Percentiles rank a stretch among this genome's conserved stretches.
Conservation (phyloP, 2,113 vertebrate genomes). For the Entelurus aequoreus region DNA sequence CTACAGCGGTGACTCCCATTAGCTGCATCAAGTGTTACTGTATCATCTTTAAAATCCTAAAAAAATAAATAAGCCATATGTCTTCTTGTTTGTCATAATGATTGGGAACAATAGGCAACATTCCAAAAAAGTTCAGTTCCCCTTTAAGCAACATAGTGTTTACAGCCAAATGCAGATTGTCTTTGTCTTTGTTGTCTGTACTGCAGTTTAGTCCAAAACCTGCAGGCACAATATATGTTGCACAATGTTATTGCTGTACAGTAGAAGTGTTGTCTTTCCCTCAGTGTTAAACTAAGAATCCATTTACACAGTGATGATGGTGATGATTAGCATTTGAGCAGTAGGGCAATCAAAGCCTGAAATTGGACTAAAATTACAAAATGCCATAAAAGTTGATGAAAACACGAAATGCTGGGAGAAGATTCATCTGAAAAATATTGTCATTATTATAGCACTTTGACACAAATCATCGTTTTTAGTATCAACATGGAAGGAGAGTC, state of each 20-base stretch:
- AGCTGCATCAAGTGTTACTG: too few species aligned
- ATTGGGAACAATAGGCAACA: too few species aligned
- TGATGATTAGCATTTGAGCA: slow-evolving; percentile 65
- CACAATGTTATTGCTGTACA: not conserved
- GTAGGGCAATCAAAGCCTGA: slow-evolving; percentile 67
- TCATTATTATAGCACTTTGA: slow-evolving; percentile 61
- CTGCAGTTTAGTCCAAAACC: too few species aligned
- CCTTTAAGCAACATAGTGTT: too few species aligned
- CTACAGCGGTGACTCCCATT: too few species aligned
- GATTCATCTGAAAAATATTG: slow-evolving; percentile 52
- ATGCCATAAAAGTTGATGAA: slow-evolving; percentile 57
- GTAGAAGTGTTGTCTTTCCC: slow-evolving; percentile 5
- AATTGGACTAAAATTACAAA: slow-evolving; percentile 71
- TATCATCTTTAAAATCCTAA: too few species aligned
- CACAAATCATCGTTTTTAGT: slow-evolving; percentile 50
- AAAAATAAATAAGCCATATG: too few species aligned
- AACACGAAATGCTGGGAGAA: slow-evolving; percentile 47
- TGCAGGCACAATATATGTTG: too few species aligned
- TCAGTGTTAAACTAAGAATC: slow-evolving; percentile 34
- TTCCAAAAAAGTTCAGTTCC: too few species aligned
- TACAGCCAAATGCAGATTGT: too few species aligned
- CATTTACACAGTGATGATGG: slow-evolving; percentile 42
- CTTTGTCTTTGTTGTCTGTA: too few species aligned
- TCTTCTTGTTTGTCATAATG: too few species aligned
- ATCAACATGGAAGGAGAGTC: slow-evolving; percentile 8